These are phyloP conservation scores for Phoenicopterus ruber DNA, from an alignment of 2,113 vertebrate species.

Conservation along the genomic window DNA sequence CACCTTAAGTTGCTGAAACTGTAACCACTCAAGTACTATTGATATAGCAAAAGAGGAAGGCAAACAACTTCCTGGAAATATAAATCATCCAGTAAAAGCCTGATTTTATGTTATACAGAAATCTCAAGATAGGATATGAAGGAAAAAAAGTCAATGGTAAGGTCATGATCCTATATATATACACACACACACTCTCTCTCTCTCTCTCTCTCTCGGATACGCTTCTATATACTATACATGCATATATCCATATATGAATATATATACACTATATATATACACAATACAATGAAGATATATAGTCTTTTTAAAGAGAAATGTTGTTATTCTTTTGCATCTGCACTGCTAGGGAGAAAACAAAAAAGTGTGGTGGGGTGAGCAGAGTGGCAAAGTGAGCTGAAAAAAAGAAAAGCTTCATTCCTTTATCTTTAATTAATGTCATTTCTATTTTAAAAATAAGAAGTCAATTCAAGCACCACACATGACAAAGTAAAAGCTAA, in stretches of 20 bases:
- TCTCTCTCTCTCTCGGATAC: too few species aligned
- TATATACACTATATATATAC: background rate
- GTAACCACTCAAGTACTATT: background rate
- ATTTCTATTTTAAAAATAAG: background rate
- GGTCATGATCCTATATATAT: background rate
- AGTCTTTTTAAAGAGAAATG: background rate
- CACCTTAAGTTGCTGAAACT: background rate
- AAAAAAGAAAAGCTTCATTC: background rate
- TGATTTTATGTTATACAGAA: background rate
- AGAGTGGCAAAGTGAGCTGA: background rate
- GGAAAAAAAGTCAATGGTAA: background rate
- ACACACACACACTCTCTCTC: background rate
- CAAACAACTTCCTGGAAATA: background rate
- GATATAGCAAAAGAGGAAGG: background rate
- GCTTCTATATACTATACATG: too few species aligned
- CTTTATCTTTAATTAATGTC: background rate
- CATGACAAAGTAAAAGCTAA: background rate
- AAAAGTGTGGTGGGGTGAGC: background rate
- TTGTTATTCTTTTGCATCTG: background rate
- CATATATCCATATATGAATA: background rate
- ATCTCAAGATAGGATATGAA: background rate
- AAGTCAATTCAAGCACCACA: background rate
- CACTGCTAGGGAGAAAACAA: background rate
- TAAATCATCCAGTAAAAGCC: background rate
- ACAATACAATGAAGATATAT: background rate